Base-by-base conservation (phyloP, 2,113 vertebrate genomes). In the Erythrocercus mccallii region DNA sequence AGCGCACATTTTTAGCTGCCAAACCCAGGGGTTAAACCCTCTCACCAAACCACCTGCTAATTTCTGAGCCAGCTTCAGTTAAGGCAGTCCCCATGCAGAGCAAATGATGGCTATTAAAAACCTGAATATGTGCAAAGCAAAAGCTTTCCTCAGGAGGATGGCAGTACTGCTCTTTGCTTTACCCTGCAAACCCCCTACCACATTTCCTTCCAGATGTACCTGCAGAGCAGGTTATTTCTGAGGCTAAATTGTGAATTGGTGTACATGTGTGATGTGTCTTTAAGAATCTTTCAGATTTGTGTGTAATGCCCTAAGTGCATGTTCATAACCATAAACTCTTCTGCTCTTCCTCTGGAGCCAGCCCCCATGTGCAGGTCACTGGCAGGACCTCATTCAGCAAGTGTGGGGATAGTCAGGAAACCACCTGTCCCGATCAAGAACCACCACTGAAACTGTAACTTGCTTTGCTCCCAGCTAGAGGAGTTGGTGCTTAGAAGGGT, bases 361-460 rank as follows among this genome's bases (percentile, higher is more conserved):
- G 47, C 30, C 30, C 58, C 45, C 0, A 0, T 10, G 33, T 42
- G 33, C 0, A 0, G 40, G 31, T 48, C 0, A 0, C 73, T 40
- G 44, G 48, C 56, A 79, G 56, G 50, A 86, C 13, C 12, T 27
- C 17, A 33, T 37, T 71, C 38, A 68, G 60, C 64, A 42, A 45
- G 3, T 35, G 53, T 12, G n/a, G 53, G 20, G 27, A 62, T 37
- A 78, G 38, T 33, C 78, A 85, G 73, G 48, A 66, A 60, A 79
- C 15, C 48, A 48, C 62, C 61, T 37, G 3, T 53, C 45, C 53
- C 6, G 2, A 20, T 8, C 22, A 24, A 72, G 40, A 79, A 17
- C 57, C 48, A 40, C 77, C 45, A 30, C 64, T 78, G 87, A 60
- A 82, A 40, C 37, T 5, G 2, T 45, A 31, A 40, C 56, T 85